A percentile compares a stretch with the other conserved stretches of the same genome.
Evolutionary conservation across 1,140 invertebrate species (phyloP).

Genomic region (Euborellia annulipes): DNA sequence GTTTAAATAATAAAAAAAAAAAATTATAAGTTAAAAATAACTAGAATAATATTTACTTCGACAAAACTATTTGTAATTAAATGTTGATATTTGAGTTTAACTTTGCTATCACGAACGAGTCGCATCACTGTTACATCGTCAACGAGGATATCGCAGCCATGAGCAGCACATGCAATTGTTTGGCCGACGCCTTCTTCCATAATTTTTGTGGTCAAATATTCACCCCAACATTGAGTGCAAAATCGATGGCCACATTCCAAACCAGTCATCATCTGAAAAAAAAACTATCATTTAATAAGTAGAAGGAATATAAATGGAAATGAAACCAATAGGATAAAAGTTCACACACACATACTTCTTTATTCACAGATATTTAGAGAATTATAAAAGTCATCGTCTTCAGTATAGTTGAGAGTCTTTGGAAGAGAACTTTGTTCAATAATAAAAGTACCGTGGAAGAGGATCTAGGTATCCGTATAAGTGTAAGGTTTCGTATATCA

Average conservation of each 20-base stretch:
- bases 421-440: no score
- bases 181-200: slow-evolving; percentile 93
- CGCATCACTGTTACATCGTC: slow-evolving; percentile 94
- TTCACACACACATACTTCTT: no score
- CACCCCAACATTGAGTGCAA: slow-evolving; percentile 86
- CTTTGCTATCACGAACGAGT: slow-evolving; percentile 78
- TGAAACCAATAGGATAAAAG: no score
- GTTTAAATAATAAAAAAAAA: no score
- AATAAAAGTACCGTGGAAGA: no score
- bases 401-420: no score
- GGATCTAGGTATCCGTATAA: no score
- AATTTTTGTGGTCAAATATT: slow-evolving; percentile 96
- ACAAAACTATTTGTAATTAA: slow-evolving; percentile 98
- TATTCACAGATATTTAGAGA: no score
- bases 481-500: no score
- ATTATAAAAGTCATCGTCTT: no score
- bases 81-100: slow-evolving; percentile 93
- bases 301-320: no score
- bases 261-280: slow-evolving; percentile 81
- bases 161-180: slow-evolving; percentile 90
- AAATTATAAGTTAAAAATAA: no score
- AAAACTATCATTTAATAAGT: slow-evolving; percentile 14
- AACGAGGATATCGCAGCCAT: slow-evolving; percentile 83
- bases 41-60: slow-evolving; percentile 59
- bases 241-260: slow-evolving; percentile 93